Conservation (phyloP, 2,888 invertebrate species). For the Drosophila flavopinicola region DNA sequence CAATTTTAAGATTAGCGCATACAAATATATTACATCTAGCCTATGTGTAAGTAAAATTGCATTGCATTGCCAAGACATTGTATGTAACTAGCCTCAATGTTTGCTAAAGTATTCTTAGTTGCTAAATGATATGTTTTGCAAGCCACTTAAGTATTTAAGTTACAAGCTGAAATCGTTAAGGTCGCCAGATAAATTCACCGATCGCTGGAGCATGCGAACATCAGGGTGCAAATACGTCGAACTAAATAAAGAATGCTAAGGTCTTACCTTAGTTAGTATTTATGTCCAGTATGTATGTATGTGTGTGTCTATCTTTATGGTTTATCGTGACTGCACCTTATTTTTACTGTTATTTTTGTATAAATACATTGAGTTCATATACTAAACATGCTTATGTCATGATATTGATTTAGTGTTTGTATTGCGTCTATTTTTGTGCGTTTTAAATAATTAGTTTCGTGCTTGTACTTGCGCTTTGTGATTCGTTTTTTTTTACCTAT, state of each 20-base stretch:
- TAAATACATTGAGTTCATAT: conserved; percentile 16
- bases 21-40: conserved; percentile 43
- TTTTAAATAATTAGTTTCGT: no score
- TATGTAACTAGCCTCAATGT: conserved; percentile 34
- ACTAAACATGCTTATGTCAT: conserved; percentile 24
- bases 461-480: conserved; percentile 9
- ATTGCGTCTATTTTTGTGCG: conserved; percentile 20
- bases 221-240: not conserved
- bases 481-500: conserved; percentile 1
- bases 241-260: conserved; percentile 11
- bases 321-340: conserved; percentile 25
- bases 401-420: conserved; percentile 23
- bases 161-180: conserved; percentile 13
- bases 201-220: not conserved
- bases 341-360: conserved; percentile 35
- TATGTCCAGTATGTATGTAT: conserved; percentile 11
- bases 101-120: conserved; percentile 66
- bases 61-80: conserved; percentile 57
- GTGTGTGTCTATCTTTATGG: not conserved
- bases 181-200: conserved; percentile 2
- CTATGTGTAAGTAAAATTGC: conserved; percentile 41
- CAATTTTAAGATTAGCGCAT: conserved; percentile 64
- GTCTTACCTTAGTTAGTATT: not conserved
- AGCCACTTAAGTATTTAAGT: conserved; percentile 55
- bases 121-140: conserved; percentile 36